Conservation (phyloP, 1,140 invertebrate genomes). For the Tetraneura akinire region DNA sequence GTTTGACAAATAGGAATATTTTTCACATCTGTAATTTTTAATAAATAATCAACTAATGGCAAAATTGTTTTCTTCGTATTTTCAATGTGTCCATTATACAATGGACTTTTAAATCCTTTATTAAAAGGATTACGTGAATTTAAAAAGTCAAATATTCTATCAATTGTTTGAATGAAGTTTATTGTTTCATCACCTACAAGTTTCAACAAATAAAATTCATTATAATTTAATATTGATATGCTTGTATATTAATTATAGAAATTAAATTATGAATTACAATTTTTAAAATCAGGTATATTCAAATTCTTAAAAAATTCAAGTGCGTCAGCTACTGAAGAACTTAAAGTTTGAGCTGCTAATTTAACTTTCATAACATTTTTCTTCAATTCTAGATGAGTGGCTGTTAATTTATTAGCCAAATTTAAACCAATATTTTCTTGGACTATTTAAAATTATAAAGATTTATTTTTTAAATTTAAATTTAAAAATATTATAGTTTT, state of each 20-base stretch:
- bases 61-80: neutral
- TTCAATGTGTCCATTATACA: neutral
- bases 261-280: too few relatives aligned
- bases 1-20: neutral
- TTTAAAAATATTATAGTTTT: too few relatives aligned
- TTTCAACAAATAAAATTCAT: too few relatives aligned
- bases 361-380: neutral
- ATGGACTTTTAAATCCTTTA: conserved; percentile 5
- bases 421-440: neutral
- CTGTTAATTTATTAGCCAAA: neutral
- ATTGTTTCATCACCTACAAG: neutral
- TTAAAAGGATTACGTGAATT: neutral
- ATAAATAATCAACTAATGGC: neutral
- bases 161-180: neutral
- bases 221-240: too few relatives aligned
- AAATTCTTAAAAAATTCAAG: neutral
- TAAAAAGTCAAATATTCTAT: conserved; percentile 6
- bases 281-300: neutral
- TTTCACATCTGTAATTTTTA: neutral
- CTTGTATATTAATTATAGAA: too few relatives aligned
- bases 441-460: too few relatives aligned
- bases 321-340: neutral
- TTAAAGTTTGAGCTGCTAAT: neutral
- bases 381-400: neutral
- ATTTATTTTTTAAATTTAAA: too few relatives aligned